Evolutionary conservation across 2,113 vertebrate genomes (phyloP).

Genomic region (Motacilla tschutschensis): DNA sequence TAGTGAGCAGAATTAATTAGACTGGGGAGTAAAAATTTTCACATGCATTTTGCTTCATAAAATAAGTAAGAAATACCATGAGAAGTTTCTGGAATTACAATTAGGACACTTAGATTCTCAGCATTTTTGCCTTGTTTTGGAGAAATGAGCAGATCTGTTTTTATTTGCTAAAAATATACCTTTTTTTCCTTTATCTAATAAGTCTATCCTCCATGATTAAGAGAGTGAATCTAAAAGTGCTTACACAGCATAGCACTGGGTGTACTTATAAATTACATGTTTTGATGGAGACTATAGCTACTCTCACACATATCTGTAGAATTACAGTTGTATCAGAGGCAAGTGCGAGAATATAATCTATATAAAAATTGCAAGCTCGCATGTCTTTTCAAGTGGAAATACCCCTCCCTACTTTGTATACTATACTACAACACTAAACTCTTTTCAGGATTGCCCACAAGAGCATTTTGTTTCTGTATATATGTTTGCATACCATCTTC

Average conservation of each 20-base stretch:
- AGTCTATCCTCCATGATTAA: not conserved
- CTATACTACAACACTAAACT: not conserved
- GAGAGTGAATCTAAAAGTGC: not conserved
- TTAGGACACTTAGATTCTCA: conserved; percentile 46
- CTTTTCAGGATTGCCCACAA: not conserved
- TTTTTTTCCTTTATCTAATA: not conserved
- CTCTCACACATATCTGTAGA: not conserved
- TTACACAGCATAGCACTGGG: not conserved
- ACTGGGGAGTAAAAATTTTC: conserved; percentile 47
- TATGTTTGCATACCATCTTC: not conserved
- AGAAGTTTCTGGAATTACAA: conserved; percentile 50
- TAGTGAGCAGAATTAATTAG: conserved; percentile 66
- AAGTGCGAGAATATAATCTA: not conserved
- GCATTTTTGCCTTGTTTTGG: conserved; percentile 31
- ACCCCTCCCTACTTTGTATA: not conserved
- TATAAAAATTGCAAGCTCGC: not conserved
- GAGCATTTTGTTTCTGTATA: not conserved
- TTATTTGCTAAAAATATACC: not conserved
- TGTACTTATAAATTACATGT: not conserved
- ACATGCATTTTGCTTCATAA: conserved; percentile 39
- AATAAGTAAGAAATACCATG: conserved; percentile 39
- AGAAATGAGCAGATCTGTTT: conserved; percentile 4
- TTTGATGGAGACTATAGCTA: not conserved
- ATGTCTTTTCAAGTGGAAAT: not conserved
- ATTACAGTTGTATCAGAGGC: not conserved